Conservation (phyloP, 1,140 invertebrate genomes). For the Yoshiicerus persimilis region DNA sequence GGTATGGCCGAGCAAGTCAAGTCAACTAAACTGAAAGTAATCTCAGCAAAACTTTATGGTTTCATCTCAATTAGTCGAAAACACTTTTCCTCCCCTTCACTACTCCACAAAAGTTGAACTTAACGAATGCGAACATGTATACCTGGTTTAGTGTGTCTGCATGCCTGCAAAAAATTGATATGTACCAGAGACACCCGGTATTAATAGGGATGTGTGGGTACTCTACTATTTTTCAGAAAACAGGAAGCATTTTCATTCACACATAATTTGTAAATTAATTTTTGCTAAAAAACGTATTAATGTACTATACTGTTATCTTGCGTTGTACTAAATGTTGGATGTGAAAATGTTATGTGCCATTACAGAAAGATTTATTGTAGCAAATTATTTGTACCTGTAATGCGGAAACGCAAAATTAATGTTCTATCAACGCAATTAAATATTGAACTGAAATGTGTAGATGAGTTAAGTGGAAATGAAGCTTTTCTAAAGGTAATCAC, state of each 20-base stretch:
- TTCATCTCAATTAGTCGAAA: conserved; percentile 31
- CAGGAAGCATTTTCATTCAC: background rate
- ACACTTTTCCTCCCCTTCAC: background rate
- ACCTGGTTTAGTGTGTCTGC: background rate
- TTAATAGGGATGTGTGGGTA: too few species aligned
- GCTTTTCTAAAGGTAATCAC: background rate
- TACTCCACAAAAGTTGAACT: background rate
- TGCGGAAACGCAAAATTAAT: background rate
- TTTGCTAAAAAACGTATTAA: background rate
- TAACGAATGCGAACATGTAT: background rate
- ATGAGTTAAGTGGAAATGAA: background rate
- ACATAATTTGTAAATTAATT: background rate
- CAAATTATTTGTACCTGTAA: background rate
- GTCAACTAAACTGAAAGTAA: background rate
- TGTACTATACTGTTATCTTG: background rate
- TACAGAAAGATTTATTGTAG: background rate
- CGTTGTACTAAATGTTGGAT: background rate
- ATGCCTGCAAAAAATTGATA: background rate
- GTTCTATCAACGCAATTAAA: background rate
- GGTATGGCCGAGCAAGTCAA: background rate
- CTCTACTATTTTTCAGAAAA: background rate
- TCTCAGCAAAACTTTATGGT: conserved; percentile 34
- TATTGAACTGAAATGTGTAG: background rate
- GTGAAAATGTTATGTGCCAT: background rate
- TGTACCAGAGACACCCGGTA: background rate